Percentiles rank a stretch among this genome's conserved stretches.
Evolutionary conservation across 30 jellyfish, hydroid and myxozoan species (phyloP).

Genomic region (Aurelia sp.): DNA sequence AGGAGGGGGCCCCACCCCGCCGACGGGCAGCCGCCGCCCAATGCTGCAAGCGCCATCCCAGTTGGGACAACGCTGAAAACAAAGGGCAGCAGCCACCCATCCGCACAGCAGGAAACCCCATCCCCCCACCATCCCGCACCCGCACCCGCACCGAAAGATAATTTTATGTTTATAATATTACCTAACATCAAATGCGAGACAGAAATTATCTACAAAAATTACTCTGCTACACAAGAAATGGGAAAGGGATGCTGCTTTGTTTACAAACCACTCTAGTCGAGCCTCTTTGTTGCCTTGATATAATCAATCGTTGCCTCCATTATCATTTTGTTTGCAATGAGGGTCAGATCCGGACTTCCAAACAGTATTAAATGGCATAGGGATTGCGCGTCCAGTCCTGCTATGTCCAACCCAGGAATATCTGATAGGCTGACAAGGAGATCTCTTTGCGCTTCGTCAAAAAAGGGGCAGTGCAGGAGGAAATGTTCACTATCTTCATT

Average conservation of each 20-base stretch:
- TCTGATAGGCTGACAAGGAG: slow-evolving; percentile 63
- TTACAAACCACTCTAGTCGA: slow-evolving; percentile 39
- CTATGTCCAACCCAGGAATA: slow-evolving; percentile 51
- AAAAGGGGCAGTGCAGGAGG: slow-evolving; percentile 5
- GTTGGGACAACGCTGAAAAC: not conserved
- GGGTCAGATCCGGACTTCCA: slow-evolving; percentile 68
- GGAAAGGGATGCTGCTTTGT: slow-evolving; percentile 48
- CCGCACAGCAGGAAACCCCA: not conserved
- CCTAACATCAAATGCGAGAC: slow-evolving; percentile 19
- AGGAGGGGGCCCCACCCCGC: slow-evolving; percentile 3
- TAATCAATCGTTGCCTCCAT: slow-evolving; percentile 53
- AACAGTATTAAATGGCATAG: slow-evolving; percentile 37
- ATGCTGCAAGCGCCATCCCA: not conserved
- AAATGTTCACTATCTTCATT: slow-evolving; percentile 9
- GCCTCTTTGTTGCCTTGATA: slow-evolving; percentile 54
- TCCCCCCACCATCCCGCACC: too few relatives aligned
- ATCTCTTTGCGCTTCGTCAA: slow-evolving; percentile 42
- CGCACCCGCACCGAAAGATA: not conserved
- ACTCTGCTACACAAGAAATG: not conserved
- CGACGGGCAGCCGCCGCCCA: slow-evolving; percentile 1
- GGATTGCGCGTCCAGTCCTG: slow-evolving; percentile 66
- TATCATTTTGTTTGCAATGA: slow-evolving; percentile 54
- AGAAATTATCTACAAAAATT: slow-evolving; percentile 21
- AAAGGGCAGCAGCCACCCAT: slow-evolving; percentile 3
- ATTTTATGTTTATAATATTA: not conserved